Evolutionary conservation across 1,140 invertebrate genomes (phyloP).

Genomic region (Pogonomyrmex californicus): DNA sequence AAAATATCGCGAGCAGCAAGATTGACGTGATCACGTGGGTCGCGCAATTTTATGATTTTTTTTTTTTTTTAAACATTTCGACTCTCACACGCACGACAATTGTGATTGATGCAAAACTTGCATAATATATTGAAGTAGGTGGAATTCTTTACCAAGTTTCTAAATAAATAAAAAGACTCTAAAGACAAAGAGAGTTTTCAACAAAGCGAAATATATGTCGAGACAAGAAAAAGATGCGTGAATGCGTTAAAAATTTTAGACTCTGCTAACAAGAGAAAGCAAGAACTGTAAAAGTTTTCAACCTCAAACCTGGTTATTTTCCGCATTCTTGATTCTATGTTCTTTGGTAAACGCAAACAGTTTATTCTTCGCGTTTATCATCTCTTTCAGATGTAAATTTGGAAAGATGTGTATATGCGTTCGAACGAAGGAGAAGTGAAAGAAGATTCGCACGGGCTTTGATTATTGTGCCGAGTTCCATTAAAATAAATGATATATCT

Average conservation of each 20-base stretch:
- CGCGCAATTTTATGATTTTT: neutral
- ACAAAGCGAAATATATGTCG: neutral
- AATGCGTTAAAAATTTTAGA: neutral
- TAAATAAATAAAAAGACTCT: neutral
- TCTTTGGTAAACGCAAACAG: neutral
- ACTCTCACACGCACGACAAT: no score
- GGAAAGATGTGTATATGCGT: neutral
- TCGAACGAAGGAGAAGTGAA: neutral
- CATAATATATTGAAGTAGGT: neutral
- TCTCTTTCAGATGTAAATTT: neutral
- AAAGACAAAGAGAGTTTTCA: neutral
- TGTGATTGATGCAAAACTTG: no score
- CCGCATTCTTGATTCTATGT: neutral
- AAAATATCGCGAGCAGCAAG: neutral
- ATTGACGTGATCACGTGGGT: neutral
- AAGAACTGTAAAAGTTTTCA: neutral
- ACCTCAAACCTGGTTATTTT: neutral
- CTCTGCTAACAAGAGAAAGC: neutral
- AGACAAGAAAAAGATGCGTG: neutral
- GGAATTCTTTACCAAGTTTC: neutral
- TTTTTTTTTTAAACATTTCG: no score
- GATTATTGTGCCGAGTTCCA: conserved; percentile 17
- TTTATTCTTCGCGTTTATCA: conserved; percentile 5
- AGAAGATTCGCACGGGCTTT: conserved; percentile 29
- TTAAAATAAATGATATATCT: conserved; percentile 69